These are phyloP conservation scores for Agrypnia vestita DNA, from an alignment of 1,140 invertebrate species.

Conservation along the genomic window DNA sequence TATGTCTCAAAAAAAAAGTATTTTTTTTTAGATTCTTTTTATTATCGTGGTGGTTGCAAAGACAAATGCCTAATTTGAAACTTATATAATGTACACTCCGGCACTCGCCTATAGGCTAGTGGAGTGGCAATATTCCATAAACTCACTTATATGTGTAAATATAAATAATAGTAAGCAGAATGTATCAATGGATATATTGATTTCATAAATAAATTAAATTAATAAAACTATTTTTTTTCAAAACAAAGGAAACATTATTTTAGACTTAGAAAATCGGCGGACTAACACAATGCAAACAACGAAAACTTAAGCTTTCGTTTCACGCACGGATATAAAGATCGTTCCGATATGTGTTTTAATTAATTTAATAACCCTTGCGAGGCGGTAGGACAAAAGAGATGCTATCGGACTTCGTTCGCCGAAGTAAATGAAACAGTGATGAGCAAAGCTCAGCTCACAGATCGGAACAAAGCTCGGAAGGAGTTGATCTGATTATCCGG, in stretches of 20 bases:
- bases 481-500: slow-evolving; percentile 52
- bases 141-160: too few relatives aligned
- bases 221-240: too few relatives aligned
- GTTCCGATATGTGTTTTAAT: slow-evolving; percentile 43
- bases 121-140: too few relatives aligned
- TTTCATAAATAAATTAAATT: too few relatives aligned
- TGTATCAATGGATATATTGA: too few relatives aligned
- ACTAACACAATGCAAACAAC: slow-evolving; percentile 1
- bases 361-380: slow-evolving; percentile 45
- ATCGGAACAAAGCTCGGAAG: slow-evolving; percentile 39
- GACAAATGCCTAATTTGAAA: too few relatives aligned
- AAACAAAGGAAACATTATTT: background rate
- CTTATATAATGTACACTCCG: too few relatives aligned
- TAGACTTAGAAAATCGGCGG: slow-evolving; percentile 1
- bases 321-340: slow-evolving; percentile 45
- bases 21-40: too few relatives aligned
- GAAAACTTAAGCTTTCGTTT: slow-evolving; percentile 22
- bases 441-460: slow-evolving; percentile 35
- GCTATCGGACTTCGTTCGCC: slow-evolving; percentile 13
- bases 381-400: slow-evolving; percentile 46
- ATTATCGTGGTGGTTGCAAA: too few relatives aligned
- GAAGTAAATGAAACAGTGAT: slow-evolving; percentile 52
- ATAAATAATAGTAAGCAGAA: too few relatives aligned
- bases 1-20: too few relatives aligned
- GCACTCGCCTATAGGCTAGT: too few relatives aligned